A percentile compares a stretch with the other conserved stretches of the same genome.
phyloP scores from a whole-genome alignment of 2,797 vertebrate genomes.

The Poliocrania exsul region DNA sequence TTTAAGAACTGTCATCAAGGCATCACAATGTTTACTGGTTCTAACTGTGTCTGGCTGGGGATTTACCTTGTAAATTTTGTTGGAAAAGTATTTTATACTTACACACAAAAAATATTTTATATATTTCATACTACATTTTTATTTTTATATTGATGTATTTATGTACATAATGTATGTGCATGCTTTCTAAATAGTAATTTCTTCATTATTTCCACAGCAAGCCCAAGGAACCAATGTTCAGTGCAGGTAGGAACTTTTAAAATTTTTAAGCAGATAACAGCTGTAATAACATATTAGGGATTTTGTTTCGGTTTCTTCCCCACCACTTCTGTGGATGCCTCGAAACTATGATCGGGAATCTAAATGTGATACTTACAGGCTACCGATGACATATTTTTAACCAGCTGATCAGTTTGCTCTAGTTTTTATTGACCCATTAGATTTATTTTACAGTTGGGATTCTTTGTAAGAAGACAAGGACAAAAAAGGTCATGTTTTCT shows the following conservation, averaged over 20 bases:
- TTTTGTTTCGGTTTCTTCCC: background rate
- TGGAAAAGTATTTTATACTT: background rate
- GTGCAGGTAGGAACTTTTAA: slow-evolving; percentile 87
- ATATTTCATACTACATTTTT: background rate
- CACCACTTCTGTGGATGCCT: background rate
- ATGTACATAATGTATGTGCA: background rate
- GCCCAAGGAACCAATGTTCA: slow-evolving; percentile 97
- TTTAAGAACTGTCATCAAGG: background rate
- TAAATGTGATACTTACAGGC: background rate
- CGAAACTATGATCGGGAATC: background rate
- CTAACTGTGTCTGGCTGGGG: background rate
- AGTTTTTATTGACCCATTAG: background rate
- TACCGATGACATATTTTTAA: background rate
- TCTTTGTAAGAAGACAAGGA: background rate
- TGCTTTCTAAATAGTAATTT: background rate
- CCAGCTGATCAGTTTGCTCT: background rate
- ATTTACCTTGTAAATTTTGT: background rate
- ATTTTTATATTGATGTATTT: background rate
- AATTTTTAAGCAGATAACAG: background rate
- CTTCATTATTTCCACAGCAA: slow-evolving; percentile 85
- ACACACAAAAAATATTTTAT: background rate
- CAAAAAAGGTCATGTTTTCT: background rate
- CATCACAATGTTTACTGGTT: background rate
- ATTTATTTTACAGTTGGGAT: background rate
- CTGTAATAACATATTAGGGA: background rate